Percentiles rank a stretch among this genome's conserved stretches.
phyloP scores from a whole-genome alignment of 2,888 invertebrate genomes.

The Pandemis cinnamomeana region DNA sequence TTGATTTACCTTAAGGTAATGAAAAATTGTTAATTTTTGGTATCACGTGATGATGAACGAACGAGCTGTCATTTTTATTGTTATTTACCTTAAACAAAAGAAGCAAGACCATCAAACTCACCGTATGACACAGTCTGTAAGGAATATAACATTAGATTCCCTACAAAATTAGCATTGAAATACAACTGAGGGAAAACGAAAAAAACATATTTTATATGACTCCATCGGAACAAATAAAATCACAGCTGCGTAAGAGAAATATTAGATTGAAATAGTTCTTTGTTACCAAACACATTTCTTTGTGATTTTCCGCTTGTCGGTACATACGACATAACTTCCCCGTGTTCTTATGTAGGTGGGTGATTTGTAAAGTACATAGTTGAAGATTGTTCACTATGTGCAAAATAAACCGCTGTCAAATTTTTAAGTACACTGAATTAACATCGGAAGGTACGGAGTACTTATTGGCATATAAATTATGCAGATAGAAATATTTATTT shows the following conservation, averaged over 20 bases:
- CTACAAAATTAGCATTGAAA: slow-evolving; percentile 15
- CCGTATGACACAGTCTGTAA: not conserved
- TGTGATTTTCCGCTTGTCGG: slow-evolving; percentile 45
- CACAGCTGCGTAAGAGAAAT: slow-evolving; percentile 39
- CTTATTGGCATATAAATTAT: too few relatives aligned
- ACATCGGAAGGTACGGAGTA: too few relatives aligned
- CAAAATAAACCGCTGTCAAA: not conserved
- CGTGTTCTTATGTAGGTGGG: slow-evolving; percentile 47
- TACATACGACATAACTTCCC: slow-evolving; percentile 53
- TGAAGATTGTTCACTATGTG: not conserved
- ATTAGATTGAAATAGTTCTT: slow-evolving; percentile 41
- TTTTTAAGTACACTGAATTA: not conserved
- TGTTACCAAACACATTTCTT: slow-evolving; percentile 42
- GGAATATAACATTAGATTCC: slow-evolving; percentile 15
- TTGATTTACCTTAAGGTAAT: too few relatives aligned
- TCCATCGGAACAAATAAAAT: slow-evolving; percentile 33
- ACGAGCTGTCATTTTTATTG: not conserved
- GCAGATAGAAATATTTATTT: too few relatives aligned
- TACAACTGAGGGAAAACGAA: not conserved
- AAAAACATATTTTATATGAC: slow-evolving; percentile 28
- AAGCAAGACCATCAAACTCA: not conserved
- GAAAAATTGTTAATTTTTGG: too few relatives aligned
- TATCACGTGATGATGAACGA: too few relatives aligned
- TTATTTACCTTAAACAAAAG: not conserved
- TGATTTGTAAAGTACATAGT: slow-evolving; percentile 2